A percentile compares a stretch with the other conserved stretches of the same genome.
phyloP scores from a whole-genome alignment of 1,140 invertebrate species.

The Elysia chlorotica region DNA sequence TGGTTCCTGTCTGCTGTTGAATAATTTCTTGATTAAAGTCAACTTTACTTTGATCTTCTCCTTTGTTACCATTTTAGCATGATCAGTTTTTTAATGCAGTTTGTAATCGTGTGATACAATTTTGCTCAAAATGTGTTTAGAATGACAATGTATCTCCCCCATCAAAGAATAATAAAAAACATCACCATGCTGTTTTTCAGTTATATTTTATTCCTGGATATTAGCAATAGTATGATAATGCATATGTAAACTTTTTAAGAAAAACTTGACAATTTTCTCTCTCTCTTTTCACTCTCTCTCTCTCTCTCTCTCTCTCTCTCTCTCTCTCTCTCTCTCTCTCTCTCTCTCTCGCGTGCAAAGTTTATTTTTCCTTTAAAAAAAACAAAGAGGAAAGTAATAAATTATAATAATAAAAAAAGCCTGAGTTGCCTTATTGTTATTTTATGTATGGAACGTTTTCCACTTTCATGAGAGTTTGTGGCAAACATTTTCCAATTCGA shows the following conservation, averaged over 20 bases:
- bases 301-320: no score
- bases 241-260: not conserved
- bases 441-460: not conserved
- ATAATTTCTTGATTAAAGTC: not conserved
- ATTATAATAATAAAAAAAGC: not conserved
- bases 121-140: no score
- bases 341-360: not conserved
- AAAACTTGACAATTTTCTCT: not conserved
- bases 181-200: not conserved
- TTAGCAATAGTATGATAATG: not conserved
- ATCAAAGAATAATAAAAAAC: not conserved
- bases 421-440: not conserved
- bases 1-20: no score
- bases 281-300: no score
- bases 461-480: not conserved
- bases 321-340: no score
- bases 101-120: no score
- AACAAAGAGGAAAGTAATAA: no score
- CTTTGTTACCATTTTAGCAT: not conserved
- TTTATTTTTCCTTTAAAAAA: not conserved
- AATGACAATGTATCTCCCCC: no score
- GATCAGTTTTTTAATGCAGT: not conserved
- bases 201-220: not conserved
- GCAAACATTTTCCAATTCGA: not conserved
- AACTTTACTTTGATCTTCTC: not conserved